phyloP scores from a whole-genome alignment of 2,113 vertebrate genomes.

The Bubo bubo region DNA sequence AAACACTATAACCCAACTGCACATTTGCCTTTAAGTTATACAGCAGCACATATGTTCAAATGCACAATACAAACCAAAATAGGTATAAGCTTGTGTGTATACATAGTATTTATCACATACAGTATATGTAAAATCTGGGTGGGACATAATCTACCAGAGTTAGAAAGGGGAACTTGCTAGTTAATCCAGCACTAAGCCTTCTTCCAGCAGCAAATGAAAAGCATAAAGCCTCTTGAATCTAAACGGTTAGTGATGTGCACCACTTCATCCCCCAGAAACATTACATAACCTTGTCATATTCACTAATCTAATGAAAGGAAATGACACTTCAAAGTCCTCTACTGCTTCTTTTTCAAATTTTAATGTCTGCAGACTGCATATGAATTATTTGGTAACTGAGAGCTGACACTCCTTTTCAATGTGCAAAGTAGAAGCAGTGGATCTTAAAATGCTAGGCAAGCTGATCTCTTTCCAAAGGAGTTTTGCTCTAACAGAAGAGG shows the following conservation, averaged over 20 bases:
- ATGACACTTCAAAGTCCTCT: slow-evolving; percentile 65
- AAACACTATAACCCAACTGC: not conserved
- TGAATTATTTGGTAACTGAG: slow-evolving; percentile 69
- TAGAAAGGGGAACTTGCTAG: slow-evolving; percentile 64
- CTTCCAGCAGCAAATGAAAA: slow-evolving; percentile 76
- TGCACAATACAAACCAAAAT: not conserved
- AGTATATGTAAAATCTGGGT: slow-evolving; percentile 19
- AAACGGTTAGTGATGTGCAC: slow-evolving; percentile 68
- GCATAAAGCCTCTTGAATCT: slow-evolving; percentile 71
- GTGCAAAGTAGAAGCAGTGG: not conserved
- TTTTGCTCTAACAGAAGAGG: not conserved
- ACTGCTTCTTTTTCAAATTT: slow-evolving; percentile 69
- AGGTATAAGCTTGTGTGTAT: not conserved
- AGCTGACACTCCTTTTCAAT: slow-evolving; percentile 57
- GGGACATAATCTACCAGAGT: slow-evolving; percentile 74
- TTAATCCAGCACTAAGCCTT: slow-evolving; percentile 77
- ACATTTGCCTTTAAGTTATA: not conserved
- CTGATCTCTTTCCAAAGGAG: not conserved
- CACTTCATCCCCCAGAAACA: slow-evolving; percentile 69
- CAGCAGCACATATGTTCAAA: not conserved
- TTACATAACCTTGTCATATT: slow-evolving; percentile 77
- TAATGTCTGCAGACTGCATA: slow-evolving; percentile 69
- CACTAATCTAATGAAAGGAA: slow-evolving; percentile 72
- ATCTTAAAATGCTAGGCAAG: slow-evolving; percentile 55
- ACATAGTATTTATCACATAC: not conserved